These are phyloP conservation scores for Egretta garzetta DNA, from an alignment of 2,113 vertebrate species.

Conservation along the genomic window DNA sequence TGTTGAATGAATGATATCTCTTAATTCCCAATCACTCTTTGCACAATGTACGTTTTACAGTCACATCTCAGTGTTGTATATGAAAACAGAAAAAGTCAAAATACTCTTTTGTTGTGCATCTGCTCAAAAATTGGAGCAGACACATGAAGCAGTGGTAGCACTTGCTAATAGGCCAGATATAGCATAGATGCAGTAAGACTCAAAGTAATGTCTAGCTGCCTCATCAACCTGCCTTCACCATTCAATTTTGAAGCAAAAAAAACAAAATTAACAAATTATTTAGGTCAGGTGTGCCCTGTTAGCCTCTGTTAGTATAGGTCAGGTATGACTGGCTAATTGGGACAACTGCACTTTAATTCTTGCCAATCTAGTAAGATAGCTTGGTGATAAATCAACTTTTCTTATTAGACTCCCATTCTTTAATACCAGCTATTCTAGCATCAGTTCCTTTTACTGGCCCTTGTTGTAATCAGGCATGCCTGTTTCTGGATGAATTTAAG, in stretches of 20 bases:
- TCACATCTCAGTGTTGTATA: not conserved
- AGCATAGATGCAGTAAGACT: not conserved
- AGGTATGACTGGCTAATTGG: not conserved
- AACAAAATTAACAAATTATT: not conserved
- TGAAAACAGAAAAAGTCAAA: slow-evolving; percentile 9
- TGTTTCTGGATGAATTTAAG: not conserved
- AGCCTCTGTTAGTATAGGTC: slow-evolving; percentile 13
- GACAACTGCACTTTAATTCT: slow-evolving; percentile 29
- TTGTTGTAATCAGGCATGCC: not conserved
- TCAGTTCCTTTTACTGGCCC: not conserved
- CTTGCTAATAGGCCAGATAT: not conserved
- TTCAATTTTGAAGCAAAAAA: slow-evolving; percentile 43
- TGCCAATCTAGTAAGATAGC: not conserved
- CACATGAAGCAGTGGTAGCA: not conserved
- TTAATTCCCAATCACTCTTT: not conserved
- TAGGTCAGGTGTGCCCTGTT: slow-evolving; percentile 13
- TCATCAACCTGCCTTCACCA: slow-evolving; percentile 19
- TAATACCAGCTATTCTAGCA: not conserved
- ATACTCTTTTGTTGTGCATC: not conserved
- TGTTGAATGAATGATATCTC: not conserved
- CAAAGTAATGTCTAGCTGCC: slow-evolving; percentile 2
- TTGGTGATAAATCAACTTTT: not conserved
- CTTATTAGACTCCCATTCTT: not conserved
- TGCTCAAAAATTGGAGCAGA: slow-evolving; percentile 17
- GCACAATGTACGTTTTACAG: not conserved